phyloP scores from a whole-genome alignment of 2,888 invertebrate genomes.

The Dolichomitus sp. region DNA sequence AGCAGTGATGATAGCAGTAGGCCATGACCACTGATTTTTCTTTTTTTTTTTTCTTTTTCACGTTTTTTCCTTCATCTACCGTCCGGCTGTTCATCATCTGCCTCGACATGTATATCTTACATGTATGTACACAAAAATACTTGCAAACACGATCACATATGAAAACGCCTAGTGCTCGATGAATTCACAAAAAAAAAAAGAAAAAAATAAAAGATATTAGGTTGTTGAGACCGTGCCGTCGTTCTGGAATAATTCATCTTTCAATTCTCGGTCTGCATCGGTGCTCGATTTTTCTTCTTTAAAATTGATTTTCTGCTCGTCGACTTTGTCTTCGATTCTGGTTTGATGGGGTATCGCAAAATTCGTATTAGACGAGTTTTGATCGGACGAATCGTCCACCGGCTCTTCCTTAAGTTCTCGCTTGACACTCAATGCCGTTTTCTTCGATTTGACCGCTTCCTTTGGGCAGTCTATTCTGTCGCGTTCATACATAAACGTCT shows the following conservation, averaged over 20 bases:
- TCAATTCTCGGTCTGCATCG: constrained; percentile 48
- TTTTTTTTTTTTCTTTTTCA: neutral
- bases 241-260: constrained; percentile 56
- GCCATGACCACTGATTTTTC: constrained; percentile 30
- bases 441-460: constrained; percentile 69
- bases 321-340: neutral
- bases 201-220: constrained; percentile 48
- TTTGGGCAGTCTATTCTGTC: constrained; percentile 75
- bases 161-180: constrained; percentile 44
- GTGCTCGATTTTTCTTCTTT: constrained; percentile 36
- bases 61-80: constrained; percentile 10
- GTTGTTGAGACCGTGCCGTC: constrained; percentile 46
- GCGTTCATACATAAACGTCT: constrained; percentile 84
- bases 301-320: constrained; percentile 21
- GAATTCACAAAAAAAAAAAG: constrained; percentile 5
- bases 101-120: constrained; percentile 64
- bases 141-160: constrained; percentile 50
- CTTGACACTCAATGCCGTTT: constrained; percentile 62
- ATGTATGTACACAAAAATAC: constrained; percentile 65
- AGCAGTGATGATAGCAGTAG: constrained; percentile 42
- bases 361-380: constrained; percentile 55
- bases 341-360: neutral
- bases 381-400: constrained; percentile 27
- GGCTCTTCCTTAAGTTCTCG: constrained; percentile 46
- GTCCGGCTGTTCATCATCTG: constrained; percentile 22